Evolutionary conservation across 1,140 invertebrate genomes (phyloP).

Genomic region (Tetraneura akinire): DNA sequence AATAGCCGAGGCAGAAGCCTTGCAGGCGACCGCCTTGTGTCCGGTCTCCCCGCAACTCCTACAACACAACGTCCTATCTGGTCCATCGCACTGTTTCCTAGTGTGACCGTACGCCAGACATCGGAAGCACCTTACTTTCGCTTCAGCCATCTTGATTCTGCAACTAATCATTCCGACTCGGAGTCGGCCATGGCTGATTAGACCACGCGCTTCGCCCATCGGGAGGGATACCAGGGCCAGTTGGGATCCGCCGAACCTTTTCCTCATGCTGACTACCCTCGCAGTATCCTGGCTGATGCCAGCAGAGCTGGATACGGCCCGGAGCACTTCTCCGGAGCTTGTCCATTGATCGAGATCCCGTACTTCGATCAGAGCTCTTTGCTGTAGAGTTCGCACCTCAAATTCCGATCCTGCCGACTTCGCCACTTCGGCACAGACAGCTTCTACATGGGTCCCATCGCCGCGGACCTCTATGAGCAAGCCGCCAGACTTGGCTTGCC

Average conservation of each 20-base stretch:
- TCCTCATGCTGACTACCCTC: not conserved
- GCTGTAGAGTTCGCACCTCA: not conserved
- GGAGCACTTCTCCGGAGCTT: not conserved
- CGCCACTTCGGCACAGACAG: not conserved
- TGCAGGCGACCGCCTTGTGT: not conserved
- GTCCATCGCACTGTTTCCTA: not conserved
- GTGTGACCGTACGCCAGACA: not conserved
- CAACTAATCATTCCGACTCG: not conserved
- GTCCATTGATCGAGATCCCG: not conserved
- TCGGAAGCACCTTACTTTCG: not conserved
- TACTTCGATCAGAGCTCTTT: not conserved
- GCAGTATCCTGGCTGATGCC: not conserved
- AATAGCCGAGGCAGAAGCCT: too few relatives aligned
- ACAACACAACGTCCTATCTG: not conserved
- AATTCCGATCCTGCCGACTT: not conserved
- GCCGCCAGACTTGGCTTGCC: not conserved
- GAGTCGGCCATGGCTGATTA: not conserved
- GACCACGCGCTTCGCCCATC: too few relatives aligned
- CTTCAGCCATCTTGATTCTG: not conserved
- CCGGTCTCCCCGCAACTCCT: not conserved
- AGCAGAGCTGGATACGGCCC: not conserved
- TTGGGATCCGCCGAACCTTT: not conserved
- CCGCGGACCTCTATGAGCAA: constrained; percentile 11
- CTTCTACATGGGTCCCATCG: not conserved
- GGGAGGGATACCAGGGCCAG: not conserved